Evolutionary conservation across 2,888 invertebrate species (phyloP).

Genomic region (Dorcus hopei): DNA sequence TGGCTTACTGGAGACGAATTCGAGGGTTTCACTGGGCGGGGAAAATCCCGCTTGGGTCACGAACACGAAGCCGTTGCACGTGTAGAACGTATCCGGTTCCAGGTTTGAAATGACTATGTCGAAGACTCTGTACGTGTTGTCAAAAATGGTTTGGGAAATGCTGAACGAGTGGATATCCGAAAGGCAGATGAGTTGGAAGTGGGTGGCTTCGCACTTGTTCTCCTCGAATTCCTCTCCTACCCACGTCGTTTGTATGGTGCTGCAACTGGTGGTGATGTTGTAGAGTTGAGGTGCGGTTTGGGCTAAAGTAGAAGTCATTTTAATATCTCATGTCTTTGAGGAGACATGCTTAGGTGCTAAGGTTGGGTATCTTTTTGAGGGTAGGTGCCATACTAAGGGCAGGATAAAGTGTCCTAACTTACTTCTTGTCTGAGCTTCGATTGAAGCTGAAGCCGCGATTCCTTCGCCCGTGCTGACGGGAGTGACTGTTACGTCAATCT

Average conservation of each 20-base stretch:
- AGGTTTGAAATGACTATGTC: constrained; percentile 7
- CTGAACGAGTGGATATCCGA: constrained; percentile 11
- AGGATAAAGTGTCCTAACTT: neutral
- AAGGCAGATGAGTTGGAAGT: constrained; percentile 15
- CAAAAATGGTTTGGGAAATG: constrained; percentile 8
- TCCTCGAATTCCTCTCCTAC: constrained; percentile 7
- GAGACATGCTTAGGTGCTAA: too few relatives aligned
- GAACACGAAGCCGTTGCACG: constrained; percentile 14
- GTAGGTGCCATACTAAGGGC: too few relatives aligned
- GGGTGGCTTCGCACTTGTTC: constrained; percentile 14
- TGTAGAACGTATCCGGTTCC: constrained; percentile 11
- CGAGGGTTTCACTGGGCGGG: constrained; percentile 8
- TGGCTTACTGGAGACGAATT: constrained; percentile 14
- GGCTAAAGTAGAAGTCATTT: neutral
- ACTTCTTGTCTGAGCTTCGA: neutral
- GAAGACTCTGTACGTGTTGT: constrained; percentile 8
- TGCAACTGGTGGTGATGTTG: constrained; percentile 14
- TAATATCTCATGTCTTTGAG: neutral
- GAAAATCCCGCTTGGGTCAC: constrained; percentile 13
- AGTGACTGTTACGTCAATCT: constrained; percentile 7
- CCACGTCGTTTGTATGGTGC: constrained; percentile 17
- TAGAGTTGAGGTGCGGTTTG: constrained; percentile 6
- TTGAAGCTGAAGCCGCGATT: neutral
- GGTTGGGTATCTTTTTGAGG: too few relatives aligned
- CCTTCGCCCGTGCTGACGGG: neutral